Evolutionary conservation across 2,113 vertebrate species (phyloP).

Genomic region (Nibea coibor): DNA sequence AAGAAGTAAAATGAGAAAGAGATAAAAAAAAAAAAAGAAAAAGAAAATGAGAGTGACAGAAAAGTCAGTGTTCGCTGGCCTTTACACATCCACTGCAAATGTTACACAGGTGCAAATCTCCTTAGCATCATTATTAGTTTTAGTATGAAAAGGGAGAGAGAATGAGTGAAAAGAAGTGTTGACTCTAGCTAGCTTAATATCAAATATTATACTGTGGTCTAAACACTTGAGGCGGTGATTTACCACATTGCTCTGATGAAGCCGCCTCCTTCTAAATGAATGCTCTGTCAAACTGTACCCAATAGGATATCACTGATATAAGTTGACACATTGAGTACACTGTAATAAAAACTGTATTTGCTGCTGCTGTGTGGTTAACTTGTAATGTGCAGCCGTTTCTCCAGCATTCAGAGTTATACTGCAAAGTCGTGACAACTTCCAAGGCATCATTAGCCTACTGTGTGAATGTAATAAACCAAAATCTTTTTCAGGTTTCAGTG

Average conservation of each 20-base stretch:
- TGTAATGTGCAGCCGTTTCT: background rate
- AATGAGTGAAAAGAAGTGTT: background rate
- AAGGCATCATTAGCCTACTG: background rate
- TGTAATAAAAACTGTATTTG: background rate
- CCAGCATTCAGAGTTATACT: background rate
- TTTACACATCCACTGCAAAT: conserved; percentile 6
- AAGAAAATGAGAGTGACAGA: background rate
- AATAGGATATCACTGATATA: background rate
- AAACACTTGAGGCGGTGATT: conserved; percentile 13
- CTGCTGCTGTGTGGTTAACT: background rate
- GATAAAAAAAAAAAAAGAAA: background rate
- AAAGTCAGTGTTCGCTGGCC: background rate
- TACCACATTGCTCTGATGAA: background rate
- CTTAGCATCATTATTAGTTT: background rate
- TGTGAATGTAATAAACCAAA: background rate
- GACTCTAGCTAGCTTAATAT: background rate
- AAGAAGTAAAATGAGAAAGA: background rate
- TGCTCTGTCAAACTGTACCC: background rate
- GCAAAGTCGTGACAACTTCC: background rate
- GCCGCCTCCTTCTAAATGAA: conserved; percentile 1
- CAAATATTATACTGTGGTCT: conserved; percentile 2
- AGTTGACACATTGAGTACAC: background rate
- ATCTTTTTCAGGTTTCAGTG: background rate
- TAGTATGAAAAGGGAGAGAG: background rate
- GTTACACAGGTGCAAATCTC: background rate